phyloP scores from a whole-genome alignment of 2,797 vertebrate genomes.

The Sebastes iracundus region DNA sequence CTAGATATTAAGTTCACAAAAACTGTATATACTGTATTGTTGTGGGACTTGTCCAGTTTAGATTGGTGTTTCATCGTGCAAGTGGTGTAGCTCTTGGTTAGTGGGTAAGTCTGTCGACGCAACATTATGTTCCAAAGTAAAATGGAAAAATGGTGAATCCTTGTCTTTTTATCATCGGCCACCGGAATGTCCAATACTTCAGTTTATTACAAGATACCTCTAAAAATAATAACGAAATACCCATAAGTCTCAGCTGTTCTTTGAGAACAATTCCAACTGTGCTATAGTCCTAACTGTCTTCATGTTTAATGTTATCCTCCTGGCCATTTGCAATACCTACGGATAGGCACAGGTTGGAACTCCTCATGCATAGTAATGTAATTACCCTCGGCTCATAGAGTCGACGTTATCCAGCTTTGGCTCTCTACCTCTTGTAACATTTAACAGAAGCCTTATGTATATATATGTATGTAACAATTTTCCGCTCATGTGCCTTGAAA shows the following conservation, averaged over 20 bases:
- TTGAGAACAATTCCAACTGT: background rate
- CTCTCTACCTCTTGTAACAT: background rate
- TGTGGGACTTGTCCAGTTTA: background rate
- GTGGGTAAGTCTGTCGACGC: background rate
- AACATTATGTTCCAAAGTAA: background rate
- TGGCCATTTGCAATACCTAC: background rate
- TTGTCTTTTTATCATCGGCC: no score
- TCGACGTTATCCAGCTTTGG: background rate
- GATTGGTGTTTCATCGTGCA: background rate
- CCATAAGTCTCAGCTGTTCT: background rate
- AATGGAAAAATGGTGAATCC: no score
- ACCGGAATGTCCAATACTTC: background rate
- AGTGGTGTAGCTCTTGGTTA: no score
- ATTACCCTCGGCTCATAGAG: background rate
- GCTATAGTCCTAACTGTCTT: background rate
- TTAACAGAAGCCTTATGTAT: background rate
- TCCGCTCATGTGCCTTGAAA: background rate
- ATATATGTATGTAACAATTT: background rate
- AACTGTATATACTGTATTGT: no score
- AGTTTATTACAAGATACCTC: background rate
- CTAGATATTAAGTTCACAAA: no score
- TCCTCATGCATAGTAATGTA: conserved; percentile 15
- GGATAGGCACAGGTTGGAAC: background rate
- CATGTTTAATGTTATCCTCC: background rate
- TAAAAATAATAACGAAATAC: background rate